phyloP scores from a whole-genome alignment of 2,797 vertebrate species.

The Kryptolebias ocellatus region DNA sequence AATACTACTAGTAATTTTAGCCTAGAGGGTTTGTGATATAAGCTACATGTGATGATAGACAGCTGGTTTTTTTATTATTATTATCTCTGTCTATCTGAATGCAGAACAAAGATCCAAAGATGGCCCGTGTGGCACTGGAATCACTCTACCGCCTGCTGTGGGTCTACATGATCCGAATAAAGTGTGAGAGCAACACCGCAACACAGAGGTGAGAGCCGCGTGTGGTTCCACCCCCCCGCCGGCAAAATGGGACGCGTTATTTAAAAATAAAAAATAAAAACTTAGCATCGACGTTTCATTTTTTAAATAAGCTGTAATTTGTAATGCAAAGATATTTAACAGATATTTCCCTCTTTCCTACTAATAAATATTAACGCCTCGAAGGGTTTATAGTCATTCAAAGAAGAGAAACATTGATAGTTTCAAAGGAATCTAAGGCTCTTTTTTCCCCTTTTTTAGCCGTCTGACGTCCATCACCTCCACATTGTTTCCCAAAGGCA shows the following conservation, averaged over 20 bases:
- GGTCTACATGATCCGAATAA: slow-evolving; percentile 99
- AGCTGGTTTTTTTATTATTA: background rate
- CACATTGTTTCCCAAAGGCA: slow-evolving; percentile 98
- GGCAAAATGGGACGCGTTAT: background rate
- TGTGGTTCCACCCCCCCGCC: background rate
- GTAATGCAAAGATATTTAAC: no score
- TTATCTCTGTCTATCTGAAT: slow-evolving; percentile 12
- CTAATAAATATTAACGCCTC: no score
- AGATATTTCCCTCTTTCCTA: no score
- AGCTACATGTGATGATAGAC: background rate
- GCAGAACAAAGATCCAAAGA: slow-evolving; percentile 98
- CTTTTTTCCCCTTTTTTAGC: slow-evolving; percentile 74
- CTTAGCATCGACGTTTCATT: background rate
- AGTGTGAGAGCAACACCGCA: slow-evolving; percentile 99
- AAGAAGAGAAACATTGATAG: no score
- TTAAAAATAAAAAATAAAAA: background rate
- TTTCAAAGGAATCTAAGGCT: background rate
- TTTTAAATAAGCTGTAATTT: background rate
- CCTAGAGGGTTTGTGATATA: background rate
- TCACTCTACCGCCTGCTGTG: slow-evolving; percentile 96
- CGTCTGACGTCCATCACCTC: slow-evolving; percentile 97
- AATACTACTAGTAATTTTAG: no score
- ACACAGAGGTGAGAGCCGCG: slow-evolving; percentile 89
- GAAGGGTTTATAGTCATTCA: no score
- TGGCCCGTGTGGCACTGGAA: slow-evolving; percentile 97